phyloP scores from a whole-genome alignment of 2,113 vertebrate species.

The Tapirus terrestris region DNA sequence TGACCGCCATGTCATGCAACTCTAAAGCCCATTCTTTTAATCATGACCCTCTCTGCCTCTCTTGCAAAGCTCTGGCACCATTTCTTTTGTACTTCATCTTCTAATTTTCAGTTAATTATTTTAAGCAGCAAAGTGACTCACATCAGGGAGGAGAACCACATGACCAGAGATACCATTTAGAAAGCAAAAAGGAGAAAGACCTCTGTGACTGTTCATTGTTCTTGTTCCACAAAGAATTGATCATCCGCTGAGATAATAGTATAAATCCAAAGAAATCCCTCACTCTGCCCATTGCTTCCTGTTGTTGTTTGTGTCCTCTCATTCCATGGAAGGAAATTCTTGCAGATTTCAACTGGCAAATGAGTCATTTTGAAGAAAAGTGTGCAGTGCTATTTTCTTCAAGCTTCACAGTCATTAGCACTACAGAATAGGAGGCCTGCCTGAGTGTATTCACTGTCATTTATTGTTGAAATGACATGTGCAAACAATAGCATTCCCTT shows the following conservation, averaged over 20 bases:
- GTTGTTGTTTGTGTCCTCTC: background rate
- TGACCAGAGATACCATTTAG: constrained; percentile 8
- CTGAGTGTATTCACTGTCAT: background rate
- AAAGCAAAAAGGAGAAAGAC: background rate
- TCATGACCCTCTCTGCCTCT: background rate
- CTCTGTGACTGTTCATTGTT: background rate
- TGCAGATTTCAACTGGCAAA: constrained; percentile 50
- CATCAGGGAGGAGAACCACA: constrained; percentile 3
- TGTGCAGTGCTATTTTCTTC: background rate
- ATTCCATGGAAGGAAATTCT: constrained; percentile 38
- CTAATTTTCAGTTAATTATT: constrained; percentile 43
- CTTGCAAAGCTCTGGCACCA: background rate
- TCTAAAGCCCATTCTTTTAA: background rate
- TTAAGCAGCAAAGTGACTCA: constrained; percentile 50
- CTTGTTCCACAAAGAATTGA: background rate
- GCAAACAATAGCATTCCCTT: background rate
- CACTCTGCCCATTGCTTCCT: background rate
- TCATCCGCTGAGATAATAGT: constrained; percentile 49
- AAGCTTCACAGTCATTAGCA: constrained; percentile 21
- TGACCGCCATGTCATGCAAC: background rate
- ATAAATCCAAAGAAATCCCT: background rate
- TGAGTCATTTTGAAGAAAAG: constrained; percentile 22
- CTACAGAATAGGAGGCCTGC: background rate
- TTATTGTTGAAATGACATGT: background rate
- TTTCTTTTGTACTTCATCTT: constrained; percentile 14